phyloP scores from a whole-genome alignment of 2,888 invertebrate species.

The Apamea anceps region DNA sequence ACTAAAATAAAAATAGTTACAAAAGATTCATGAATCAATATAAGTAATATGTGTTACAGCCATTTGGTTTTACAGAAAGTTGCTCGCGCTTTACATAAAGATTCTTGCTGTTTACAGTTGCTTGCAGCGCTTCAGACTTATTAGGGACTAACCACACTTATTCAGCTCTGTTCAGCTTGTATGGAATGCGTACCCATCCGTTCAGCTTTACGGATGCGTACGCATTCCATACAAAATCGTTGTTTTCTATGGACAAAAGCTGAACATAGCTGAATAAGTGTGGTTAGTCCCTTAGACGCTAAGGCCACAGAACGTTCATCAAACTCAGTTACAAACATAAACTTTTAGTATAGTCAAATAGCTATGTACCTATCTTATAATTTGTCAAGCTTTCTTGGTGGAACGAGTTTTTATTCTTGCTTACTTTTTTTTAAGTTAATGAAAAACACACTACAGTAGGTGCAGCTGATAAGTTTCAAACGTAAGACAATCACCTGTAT shows the following conservation, averaged over 20 bases:
- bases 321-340: neutral
- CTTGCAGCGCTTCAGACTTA: neutral
- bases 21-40: neutral
- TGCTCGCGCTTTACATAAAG: neutral
- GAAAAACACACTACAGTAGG: neutral
- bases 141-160: neutral
- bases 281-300: neutral
- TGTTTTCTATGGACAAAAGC: too few relatives aligned
- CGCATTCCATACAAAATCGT: too few relatives aligned
- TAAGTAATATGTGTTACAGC: too few relatives aligned
- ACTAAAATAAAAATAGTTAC: conserved; percentile 6
- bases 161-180: too few relatives aligned
- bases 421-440: neutral
- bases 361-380: neutral
- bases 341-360: neutral
- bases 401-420: neutral
- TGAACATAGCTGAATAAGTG: too few relatives aligned
- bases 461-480: neutral
- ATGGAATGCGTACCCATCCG: too few relatives aligned
- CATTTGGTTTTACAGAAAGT: neutral
- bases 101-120: neutral
- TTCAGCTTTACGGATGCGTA: too few relatives aligned
- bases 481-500: conserved; percentile 88
- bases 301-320: too few relatives aligned
- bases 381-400: neutral